Evolutionary conservation across 2,888 invertebrate genomes (phyloP).

Genomic region (Agrenia bidenticulata): DNA sequence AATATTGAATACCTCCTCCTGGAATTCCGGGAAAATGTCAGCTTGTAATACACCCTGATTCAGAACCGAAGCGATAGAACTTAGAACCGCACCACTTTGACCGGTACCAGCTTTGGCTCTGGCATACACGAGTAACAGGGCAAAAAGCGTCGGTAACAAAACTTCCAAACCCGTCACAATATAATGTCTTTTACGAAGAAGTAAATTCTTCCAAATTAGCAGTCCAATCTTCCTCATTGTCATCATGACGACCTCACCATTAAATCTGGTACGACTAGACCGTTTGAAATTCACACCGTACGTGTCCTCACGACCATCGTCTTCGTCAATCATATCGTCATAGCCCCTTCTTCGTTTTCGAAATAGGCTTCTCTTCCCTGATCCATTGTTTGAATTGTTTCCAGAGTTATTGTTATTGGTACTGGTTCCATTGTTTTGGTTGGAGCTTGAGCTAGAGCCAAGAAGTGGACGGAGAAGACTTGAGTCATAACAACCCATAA

Average conservation of each 20-base stretch:
- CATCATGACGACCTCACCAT: conserved; percentile 8
- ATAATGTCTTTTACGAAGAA: conserved; percentile 49
- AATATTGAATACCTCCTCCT: conserved; percentile 36
- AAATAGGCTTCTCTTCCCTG: conserved; percentile 14
- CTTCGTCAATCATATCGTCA: conserved; percentile 25
- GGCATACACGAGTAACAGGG: conserved; percentile 39
- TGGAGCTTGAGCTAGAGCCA: conserved; percentile 20
- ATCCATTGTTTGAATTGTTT: conserved; percentile 22
- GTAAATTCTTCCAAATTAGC: conserved; percentile 52
- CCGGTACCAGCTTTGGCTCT: conserved; percentile 6
- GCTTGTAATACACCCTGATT: conserved; percentile 22
- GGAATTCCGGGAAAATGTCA: conserved; percentile 22
- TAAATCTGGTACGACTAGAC: not conserved
- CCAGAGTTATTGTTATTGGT: conserved; percentile 18
- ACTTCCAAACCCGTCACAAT: conserved; percentile 51
- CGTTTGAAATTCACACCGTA: not conserved
- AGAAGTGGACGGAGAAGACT: conserved; percentile 47
- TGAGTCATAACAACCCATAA: conserved; percentile 46
- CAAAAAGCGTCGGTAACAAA: conserved; percentile 50
- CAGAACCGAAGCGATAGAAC: not conserved
- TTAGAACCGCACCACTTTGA: not conserved
- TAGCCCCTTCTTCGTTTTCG: conserved; percentile 22
- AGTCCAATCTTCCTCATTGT: conserved; percentile 41
- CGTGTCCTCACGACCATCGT: conserved; percentile 16
- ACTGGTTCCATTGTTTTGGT: conserved; percentile 24